Evolutionary conservation across 1,140 invertebrate genomes (phyloP).

Genomic region (Notospermus geniculatus): DNA sequence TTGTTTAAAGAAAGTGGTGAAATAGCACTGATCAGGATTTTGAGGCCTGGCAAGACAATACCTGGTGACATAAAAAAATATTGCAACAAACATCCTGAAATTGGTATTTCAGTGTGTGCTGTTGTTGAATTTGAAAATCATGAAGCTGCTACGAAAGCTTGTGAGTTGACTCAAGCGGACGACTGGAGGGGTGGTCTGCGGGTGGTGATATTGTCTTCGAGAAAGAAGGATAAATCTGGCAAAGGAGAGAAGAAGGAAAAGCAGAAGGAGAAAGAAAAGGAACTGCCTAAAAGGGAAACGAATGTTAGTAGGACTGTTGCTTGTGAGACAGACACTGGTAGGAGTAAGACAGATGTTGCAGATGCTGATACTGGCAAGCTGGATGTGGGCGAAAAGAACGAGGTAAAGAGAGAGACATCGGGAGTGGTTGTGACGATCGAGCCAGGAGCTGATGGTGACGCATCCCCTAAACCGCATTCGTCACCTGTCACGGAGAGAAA

Average conservation of each 20-base stretch:
- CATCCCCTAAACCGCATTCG: neutral
- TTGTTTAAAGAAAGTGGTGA: constrained; percentile 83
- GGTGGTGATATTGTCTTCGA: constrained; percentile 49
- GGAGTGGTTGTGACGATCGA: constrained; percentile 25
- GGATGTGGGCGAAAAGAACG: neutral
- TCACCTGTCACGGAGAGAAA: neutral
- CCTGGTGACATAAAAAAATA: constrained; percentile 86
- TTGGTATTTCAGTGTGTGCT: constrained; percentile 77
- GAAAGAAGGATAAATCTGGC: constrained; percentile 36
- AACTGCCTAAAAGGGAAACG: neutral
- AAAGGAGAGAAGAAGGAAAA: constrained; percentile 9
- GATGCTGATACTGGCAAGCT: constrained; percentile 15
- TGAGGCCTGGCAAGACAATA: constrained; percentile 81
- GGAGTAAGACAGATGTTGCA: constrained; percentile 9
- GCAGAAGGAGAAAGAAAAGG: constrained; percentile 29
- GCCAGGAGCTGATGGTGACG: constrained; percentile 9
- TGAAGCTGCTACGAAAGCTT: constrained; percentile 75
- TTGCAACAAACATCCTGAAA: constrained; percentile 84
- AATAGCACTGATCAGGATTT: constrained; percentile 79
- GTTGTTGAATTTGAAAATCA: constrained; percentile 86
- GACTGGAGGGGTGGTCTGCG: constrained; percentile 60
- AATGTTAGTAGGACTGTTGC: no score
- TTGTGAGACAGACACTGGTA: constrained; percentile 14
- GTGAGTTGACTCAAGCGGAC: constrained; percentile 59
- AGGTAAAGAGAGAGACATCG: constrained; percentile 10